Percentiles rank a stretch among this genome's conserved stretches.
Evolutionary conservation across 2,113 vertebrate genomes (phyloP).

Genomic region (Sylvia atricapilla): DNA sequence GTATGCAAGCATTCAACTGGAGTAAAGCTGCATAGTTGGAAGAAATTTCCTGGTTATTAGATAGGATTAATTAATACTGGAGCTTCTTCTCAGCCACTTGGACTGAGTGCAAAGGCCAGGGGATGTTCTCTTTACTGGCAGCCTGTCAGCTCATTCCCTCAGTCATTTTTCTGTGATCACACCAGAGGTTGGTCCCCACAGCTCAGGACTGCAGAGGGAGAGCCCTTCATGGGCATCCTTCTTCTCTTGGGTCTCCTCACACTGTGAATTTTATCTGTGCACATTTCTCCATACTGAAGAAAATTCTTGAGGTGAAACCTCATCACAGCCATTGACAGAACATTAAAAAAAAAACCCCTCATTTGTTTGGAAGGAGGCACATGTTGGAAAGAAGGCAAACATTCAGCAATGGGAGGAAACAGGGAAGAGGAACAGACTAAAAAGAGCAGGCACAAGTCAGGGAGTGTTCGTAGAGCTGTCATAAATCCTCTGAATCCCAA

Average conservation of each 20-base stretch:
- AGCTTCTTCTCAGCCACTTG: not conserved
- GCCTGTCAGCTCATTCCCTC: not conserved
- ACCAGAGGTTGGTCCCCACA: not conserved
- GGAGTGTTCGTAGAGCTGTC: not conserved
- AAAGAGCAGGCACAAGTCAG: not conserved
- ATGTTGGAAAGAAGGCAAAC: not conserved
- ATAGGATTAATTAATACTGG: not conserved
- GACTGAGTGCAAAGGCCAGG: not conserved
- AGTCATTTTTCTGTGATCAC: not conserved
- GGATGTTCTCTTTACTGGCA: not conserved
- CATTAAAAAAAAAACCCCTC: too few species aligned
- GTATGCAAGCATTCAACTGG: not conserved
- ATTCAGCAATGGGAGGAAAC: not conserved
- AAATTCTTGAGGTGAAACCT: not conserved
- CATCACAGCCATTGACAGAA: not conserved
- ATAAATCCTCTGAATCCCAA: not conserved
- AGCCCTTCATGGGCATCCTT: not conserved
- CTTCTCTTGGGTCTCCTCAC: not conserved
- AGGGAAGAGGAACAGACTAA: not conserved
- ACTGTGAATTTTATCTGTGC: not conserved
- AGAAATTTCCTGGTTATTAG: not conserved
- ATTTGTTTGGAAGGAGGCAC: not conserved
- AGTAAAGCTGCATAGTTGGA: not conserved
- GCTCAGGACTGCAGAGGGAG: not conserved
- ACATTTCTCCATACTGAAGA: fast-evolving